phyloP scores from a whole-genome alignment of 2,888 invertebrate genomes.

The Caprella mutica region DNA sequence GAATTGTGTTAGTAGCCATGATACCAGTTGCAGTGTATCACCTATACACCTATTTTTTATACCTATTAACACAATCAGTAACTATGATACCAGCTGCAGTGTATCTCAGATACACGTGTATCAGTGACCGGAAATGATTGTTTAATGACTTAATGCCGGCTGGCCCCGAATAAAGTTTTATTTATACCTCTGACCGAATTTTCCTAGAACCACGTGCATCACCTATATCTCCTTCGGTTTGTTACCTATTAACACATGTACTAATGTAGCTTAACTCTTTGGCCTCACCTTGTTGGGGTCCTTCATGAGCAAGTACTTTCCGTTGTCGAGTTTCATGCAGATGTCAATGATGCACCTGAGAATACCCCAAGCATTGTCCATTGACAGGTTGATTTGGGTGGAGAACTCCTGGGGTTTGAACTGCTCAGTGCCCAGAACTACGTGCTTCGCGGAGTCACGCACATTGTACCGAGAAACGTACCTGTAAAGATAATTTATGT shows the following conservation, averaged over 20 bases:
- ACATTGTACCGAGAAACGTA: conserved; percentile 93
- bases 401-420: conserved; percentile 98
- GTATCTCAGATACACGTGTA: too few relatives aligned
- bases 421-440: conserved; percentile 92
- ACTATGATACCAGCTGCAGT: too few relatives aligned
- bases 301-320: conserved; percentile 91
- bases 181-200: neutral
- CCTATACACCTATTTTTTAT: too few relatives aligned
- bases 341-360: conserved; percentile 93
- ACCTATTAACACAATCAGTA: too few relatives aligned
- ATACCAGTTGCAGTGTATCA: too few relatives aligned
- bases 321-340: conserved; percentile 92
- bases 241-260: neutral
- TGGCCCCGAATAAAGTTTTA: neutral
- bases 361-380: conserved; percentile 99
- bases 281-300: conserved; percentile 78
- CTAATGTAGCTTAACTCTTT: conserved; percentile 9
- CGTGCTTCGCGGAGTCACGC: conserved; percentile 88
- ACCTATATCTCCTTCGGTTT: neutral
- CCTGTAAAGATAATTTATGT: too few relatives aligned
- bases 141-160: neutral
- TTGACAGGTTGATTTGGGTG: conserved; percentile 86
- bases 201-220: neutral
- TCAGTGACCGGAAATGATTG: too few relatives aligned
- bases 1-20: too few relatives aligned